These are phyloP conservation scores for Rhyacophila evoluta DNA, from an alignment of 2,888 invertebrate genomes.

Conservation along the genomic window DNA sequence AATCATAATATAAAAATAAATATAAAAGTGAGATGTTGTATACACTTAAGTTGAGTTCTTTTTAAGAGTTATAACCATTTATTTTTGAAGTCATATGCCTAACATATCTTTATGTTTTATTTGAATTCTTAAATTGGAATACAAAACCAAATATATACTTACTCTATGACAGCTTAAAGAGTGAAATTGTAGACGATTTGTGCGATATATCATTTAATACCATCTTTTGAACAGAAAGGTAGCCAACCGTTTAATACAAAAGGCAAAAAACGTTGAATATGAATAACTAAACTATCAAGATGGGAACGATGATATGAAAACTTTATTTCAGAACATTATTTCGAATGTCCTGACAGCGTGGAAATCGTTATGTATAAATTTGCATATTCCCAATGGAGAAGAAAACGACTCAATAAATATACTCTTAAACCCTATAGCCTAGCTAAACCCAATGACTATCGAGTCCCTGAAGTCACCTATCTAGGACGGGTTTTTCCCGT, in stretches of 20 bases:
- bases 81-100: too few relatives aligned
- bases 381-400: slow-evolving; percentile 23
- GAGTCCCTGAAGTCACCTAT: slow-evolving; percentile 20
- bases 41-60: too few relatives aligned
- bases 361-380: slow-evolving; percentile 24
- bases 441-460: slow-evolving; percentile 7
- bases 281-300: slow-evolving; percentile 24
- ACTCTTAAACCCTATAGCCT: slow-evolving; percentile 26
- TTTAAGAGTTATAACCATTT: too few relatives aligned
- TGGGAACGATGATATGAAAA: slow-evolving; percentile 22
- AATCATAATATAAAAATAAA: too few relatives aligned
- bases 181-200: background rate
- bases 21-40: too few relatives aligned
- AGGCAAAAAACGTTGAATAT: slow-evolving; percentile 22
- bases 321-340: slow-evolving; percentile 13
- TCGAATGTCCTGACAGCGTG: slow-evolving; percentile 6
- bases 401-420: slow-evolving; percentile 34
- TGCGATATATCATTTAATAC: background rate
- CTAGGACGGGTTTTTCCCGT: slow-evolving; percentile 26
- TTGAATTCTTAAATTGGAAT: too few relatives aligned
- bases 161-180: too few relatives aligned
- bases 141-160: too few relatives aligned
- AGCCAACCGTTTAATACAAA: slow-evolving; percentile 8
- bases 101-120: too few relatives aligned
- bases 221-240: background rate